These are phyloP conservation scores for Passer montanus DNA, from an alignment of 2,113 vertebrate genomes.

Conservation along the genomic window DNA sequence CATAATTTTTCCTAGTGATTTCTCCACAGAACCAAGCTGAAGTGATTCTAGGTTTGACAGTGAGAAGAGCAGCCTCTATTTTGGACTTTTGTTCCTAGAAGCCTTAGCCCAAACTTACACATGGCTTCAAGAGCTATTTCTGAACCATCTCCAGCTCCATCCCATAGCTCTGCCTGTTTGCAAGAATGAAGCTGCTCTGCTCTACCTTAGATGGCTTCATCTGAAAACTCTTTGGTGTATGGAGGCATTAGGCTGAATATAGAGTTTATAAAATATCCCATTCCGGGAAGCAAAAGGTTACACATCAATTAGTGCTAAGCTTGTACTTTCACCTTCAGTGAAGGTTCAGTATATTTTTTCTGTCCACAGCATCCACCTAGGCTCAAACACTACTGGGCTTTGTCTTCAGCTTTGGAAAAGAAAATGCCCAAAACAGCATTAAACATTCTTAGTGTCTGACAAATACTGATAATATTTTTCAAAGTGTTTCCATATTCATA, in stretches of 20 bases:
- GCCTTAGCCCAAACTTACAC: neutral
- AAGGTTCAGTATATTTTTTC: neutral
- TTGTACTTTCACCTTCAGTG: neutral
- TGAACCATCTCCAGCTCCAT: neutral
- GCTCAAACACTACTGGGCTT: neutral
- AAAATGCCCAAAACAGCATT: neutral
- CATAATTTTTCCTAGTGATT: neutral
- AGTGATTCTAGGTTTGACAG: neutral
- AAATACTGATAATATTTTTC: neutral
- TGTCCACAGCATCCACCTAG: neutral
- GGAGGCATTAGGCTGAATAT: neutral
- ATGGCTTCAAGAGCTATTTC: neutral
- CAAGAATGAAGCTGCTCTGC: neutral
- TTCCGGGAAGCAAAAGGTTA: neutral
- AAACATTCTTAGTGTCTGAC: neutral
- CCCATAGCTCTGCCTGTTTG: neutral
- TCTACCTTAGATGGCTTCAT: neutral
- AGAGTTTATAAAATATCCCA: neutral
- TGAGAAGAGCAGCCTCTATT: neutral
- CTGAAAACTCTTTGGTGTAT: neutral
- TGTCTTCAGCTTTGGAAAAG: neutral
- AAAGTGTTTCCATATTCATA: neutral
- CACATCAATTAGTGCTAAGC: neutral
- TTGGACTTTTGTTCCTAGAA: neutral
- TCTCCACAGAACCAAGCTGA: neutral